Evolutionary conservation across 1,140 invertebrate genomes (phyloP).

Genomic region (Chelonus insularis): DNA sequence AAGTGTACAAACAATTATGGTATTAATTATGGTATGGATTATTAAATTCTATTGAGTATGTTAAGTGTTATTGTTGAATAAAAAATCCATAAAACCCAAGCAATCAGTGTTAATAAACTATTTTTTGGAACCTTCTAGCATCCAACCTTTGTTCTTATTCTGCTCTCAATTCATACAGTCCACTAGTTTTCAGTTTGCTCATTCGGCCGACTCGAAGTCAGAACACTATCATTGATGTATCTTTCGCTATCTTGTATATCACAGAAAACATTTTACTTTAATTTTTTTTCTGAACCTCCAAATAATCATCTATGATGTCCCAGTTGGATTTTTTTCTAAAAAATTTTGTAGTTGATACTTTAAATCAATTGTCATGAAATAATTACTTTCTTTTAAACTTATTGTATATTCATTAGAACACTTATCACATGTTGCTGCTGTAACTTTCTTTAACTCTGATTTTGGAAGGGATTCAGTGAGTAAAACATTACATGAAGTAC

Average conservation of each 20-base stretch:
- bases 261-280: no score
- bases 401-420: background rate
- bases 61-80: no score
- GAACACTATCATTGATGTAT: background rate
- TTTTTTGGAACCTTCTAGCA: no score
- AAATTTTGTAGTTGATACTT: conserved; percentile 30
- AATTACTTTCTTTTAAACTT: conserved; percentile 9
- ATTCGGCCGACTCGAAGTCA: no score
- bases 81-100: no score
- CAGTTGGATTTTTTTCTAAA: conserved; percentile 10
- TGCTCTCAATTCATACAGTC: no score
- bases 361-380: conserved; percentile 26
- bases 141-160: no score
- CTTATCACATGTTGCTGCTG: background rate
- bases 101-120: no score
- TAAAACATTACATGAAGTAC: background rate
- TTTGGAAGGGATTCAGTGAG: background rate
- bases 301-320: conserved; percentile 3
- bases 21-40: no score
- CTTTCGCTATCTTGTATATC: conserved; percentile 1
- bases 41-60: no score
- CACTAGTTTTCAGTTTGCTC: no score
- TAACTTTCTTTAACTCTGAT: background rate
- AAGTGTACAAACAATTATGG: no score
- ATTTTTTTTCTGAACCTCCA: background rate